These are phyloP conservation scores for Perccottus glenii DNA, from an alignment of 2,113 vertebrate species.

Conservation along the genomic window DNA sequence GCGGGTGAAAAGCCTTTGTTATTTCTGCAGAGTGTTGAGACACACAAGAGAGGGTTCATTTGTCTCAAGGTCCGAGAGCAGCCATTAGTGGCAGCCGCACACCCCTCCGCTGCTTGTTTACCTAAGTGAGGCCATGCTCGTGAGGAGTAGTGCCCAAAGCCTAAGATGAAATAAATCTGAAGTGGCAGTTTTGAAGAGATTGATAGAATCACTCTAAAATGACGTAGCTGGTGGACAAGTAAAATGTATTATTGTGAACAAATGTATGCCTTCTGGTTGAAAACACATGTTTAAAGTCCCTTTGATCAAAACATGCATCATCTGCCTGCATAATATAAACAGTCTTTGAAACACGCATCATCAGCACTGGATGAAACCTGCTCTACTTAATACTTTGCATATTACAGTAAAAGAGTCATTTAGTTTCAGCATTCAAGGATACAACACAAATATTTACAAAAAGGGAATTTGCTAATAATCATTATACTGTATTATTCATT, in stretches of 20 bases:
- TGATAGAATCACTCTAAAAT: constrained; percentile 33
- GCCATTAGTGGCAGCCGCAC: constrained; percentile 37
- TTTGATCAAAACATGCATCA: constrained; percentile 53
- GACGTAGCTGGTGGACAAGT: constrained; percentile 20
- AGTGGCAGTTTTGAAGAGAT: constrained; percentile 34
- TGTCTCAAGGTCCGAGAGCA: constrained; percentile 59
- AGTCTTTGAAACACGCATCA: constrained; percentile 11
- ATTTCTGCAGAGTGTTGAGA: constrained; percentile 66
- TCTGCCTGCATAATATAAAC: constrained; percentile 37
- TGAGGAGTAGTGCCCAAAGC: constrained; percentile 30
- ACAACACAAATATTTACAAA: too few relatives aligned
- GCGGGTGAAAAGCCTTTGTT: constrained; percentile 63
- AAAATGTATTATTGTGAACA: constrained; percentile 4
- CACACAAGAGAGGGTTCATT: constrained; percentile 54
- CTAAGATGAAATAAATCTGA: neutral
- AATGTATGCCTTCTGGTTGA: constrained; percentile 26
- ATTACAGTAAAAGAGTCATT: neutral
- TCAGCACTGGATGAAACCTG: constrained; percentile 26
- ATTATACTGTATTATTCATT: too few relatives aligned
- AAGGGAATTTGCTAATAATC: too few relatives aligned
- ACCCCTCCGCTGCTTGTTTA: constrained; percentile 48
- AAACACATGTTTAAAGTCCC: constrained; percentile 27
- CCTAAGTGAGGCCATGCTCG: constrained; percentile 27
- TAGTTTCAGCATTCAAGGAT: neutral
- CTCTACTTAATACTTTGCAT: neutral